A percentile compares a stretch with the other conserved stretches of the same genome.
phyloP scores from a whole-genome alignment of 2,888 invertebrate genomes.

The Drosophila monieri region DNA sequence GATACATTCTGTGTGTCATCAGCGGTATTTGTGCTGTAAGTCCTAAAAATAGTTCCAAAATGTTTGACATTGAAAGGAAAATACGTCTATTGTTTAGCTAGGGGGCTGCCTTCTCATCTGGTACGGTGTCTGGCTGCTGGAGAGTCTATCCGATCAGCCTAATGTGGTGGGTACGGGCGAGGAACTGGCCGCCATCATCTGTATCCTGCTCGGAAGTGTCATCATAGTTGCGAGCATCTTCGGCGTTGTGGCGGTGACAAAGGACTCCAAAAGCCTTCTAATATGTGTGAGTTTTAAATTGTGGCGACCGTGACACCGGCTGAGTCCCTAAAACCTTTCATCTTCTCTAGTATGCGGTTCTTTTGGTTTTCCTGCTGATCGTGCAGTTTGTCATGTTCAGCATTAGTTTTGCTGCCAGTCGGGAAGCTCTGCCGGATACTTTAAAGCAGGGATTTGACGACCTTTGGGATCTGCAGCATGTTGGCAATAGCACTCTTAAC shows the following conservation, averaged over 20 bases:
- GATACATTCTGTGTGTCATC: slow-evolving; percentile 65
- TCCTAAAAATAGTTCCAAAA: slow-evolving; percentile 20
- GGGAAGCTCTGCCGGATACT: slow-evolving; percentile 57
- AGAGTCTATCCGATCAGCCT: slow-evolving; percentile 50
- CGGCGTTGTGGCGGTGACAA: slow-evolving; percentile 59
- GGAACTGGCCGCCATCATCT: slow-evolving; percentile 64
- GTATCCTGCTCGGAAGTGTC: slow-evolving; percentile 70
- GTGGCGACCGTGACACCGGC: background rate
- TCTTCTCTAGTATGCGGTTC: slow-evolving; percentile 70
- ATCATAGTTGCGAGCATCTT: slow-evolving; percentile 66
- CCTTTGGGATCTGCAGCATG: slow-evolving; percentile 66
- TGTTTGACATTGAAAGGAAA: slow-evolving; percentile 49
- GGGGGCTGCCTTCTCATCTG: slow-evolving; percentile 71
- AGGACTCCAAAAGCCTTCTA: slow-evolving; percentile 68
- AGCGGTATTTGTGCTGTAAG: slow-evolving; percentile 72
- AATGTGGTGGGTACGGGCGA: slow-evolving; percentile 65
- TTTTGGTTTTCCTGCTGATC: slow-evolving; percentile 70
- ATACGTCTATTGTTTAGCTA: slow-evolving; percentile 52
- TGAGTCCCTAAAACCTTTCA: background rate
- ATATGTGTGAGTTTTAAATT: slow-evolving; percentile 63
- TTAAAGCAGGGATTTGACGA: slow-evolving; percentile 76
- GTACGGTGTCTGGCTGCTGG: slow-evolving; percentile 77
- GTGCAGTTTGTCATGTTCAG: slow-evolving; percentile 77
- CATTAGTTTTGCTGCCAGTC: slow-evolving; percentile 67
- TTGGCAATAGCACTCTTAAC: slow-evolving; percentile 59